Percentiles rank a stretch among this genome's conserved stretches.
phyloP scores from a whole-genome alignment of 1,140 invertebrate genomes.

The Zophobas atratus region DNA sequence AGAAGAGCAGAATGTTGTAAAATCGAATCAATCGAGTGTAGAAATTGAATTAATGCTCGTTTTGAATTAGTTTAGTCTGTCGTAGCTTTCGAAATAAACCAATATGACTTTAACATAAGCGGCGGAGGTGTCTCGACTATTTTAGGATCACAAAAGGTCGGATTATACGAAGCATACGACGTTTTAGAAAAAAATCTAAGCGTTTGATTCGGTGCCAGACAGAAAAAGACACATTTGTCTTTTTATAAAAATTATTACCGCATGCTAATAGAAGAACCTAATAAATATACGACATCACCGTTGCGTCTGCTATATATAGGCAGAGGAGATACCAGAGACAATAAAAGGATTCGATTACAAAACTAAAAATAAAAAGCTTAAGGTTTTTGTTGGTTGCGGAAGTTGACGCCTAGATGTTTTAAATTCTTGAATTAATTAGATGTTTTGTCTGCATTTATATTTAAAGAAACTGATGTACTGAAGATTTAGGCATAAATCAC shows the following conservation, averaged over 20 bases:
- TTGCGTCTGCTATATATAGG: slow-evolving; percentile 15
- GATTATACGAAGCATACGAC: slow-evolving; percentile 15
- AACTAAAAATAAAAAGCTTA: slow-evolving; percentile 20
- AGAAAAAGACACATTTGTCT: slow-evolving; percentile 30
- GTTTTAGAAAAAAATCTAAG: slow-evolving; percentile 3
- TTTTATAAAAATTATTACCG: slow-evolving; percentile 39
- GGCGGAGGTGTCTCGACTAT: not conserved
- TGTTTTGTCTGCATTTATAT: not conserved
- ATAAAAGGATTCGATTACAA: slow-evolving; percentile 26
- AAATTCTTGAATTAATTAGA: slow-evolving; percentile 7
- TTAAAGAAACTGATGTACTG: not conserved
- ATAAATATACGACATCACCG: slow-evolving; percentile 30
- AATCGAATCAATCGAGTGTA: not conserved
- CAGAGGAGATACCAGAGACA: not conserved
- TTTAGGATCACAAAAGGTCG: slow-evolving; percentile 3
- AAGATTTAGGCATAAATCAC: not conserved
- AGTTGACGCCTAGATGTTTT: not conserved
- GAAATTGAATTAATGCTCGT: not conserved
- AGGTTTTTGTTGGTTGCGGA: not conserved
- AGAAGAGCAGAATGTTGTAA: not conserved
- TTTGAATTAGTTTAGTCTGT: not conserved
- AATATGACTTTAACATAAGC: not conserved
- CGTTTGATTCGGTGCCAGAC: slow-evolving; percentile 32
- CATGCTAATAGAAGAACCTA: slow-evolving; percentile 25
- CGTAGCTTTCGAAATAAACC: not conserved